phyloP scores from a whole-genome alignment of 2,888 invertebrate genomes.

The Pterostichus madidus region DNA sequence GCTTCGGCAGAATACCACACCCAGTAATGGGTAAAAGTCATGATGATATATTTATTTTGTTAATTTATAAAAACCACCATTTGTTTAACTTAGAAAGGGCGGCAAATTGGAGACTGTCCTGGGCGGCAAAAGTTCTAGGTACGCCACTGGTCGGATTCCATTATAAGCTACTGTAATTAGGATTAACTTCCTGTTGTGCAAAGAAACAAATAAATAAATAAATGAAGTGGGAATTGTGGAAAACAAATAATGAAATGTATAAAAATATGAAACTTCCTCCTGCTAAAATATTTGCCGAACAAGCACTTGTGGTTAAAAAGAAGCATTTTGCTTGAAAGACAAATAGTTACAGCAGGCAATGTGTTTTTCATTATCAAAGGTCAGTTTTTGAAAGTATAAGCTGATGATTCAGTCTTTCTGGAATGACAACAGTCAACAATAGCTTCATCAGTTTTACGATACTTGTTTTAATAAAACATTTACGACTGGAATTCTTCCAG shows the following conservation, averaged over 20 bases:
- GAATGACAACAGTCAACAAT: slow-evolving; percentile 26
- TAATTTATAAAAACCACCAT: no score
- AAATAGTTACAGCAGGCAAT: neutral
- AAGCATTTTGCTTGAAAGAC: neutral
- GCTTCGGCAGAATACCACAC: no score
- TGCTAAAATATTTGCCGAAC: neutral
- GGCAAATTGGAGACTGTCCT: no score
- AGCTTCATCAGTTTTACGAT: neutral
- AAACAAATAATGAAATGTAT: neutral
- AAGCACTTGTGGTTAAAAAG: neutral
- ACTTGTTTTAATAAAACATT: slow-evolving; percentile 25
- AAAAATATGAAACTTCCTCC: neutral
- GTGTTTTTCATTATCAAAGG: slow-evolving; percentile 22
- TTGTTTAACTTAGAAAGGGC: no score
- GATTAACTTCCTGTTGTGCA: no score
- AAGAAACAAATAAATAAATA: no score
- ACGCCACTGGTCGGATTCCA: no score
- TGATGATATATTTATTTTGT: no score
- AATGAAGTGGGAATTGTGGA: no score
- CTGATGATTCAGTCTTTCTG: slow-evolving; percentile 14
- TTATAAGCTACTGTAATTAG: no score
- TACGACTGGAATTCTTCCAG: neutral
- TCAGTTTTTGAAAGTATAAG: slow-evolving; percentile 33
- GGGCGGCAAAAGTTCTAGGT: no score
- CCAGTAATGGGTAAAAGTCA: no score